Percentiles rank a stretch among this genome's conserved stretches.
phyloP scores from a whole-genome alignment of 2,797 vertebrate genomes.

The Enteromius unitaeniatus region DNA sequence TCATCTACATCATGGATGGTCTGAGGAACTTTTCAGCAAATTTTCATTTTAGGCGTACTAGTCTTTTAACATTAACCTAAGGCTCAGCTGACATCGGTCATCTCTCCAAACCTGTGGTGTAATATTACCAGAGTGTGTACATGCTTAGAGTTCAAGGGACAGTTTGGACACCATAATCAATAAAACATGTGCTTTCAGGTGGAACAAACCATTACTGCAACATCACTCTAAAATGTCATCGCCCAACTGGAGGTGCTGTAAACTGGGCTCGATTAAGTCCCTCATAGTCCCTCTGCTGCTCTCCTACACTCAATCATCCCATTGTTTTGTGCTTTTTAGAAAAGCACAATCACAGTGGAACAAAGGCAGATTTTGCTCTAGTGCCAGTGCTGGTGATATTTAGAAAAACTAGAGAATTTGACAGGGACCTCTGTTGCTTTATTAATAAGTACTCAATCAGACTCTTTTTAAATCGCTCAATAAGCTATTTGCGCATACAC shows the following conservation, averaged over 20 bases:
- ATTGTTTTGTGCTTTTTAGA: conserved; percentile 41
- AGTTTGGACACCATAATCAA: conserved; percentile 52
- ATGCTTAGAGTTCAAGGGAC: conserved; percentile 20
- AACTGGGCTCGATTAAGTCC: conserved; percentile 46
- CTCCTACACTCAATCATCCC: conserved; percentile 39
- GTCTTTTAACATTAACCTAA: conserved; percentile 1
- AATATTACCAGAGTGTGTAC: conserved; percentile 4
- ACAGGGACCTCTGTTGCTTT: neutral
- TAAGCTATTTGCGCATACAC: conserved; percentile 58
- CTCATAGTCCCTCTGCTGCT: conserved; percentile 30
- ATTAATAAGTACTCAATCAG: conserved; percentile 28
- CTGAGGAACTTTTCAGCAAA: neutral
- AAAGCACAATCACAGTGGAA: conserved; percentile 30
- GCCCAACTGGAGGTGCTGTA: conserved; percentile 34
- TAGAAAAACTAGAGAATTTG: neutral
- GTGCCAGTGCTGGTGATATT: conserved; percentile 30
- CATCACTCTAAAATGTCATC: conserved; percentile 60
- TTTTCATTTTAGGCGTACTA: neutral
- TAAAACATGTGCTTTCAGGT: conserved; percentile 56
- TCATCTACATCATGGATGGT: neutral
- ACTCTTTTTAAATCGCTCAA: conserved; percentile 43
- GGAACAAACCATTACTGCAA: conserved; percentile 45
- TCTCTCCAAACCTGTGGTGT: neutral
- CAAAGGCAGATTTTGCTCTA: conserved; percentile 5
- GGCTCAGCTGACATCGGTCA: conserved; percentile 11